Evolutionary conservation across 2,888 invertebrate species (phyloP).

Genomic region (Caenorhabditis sp.): DNA sequence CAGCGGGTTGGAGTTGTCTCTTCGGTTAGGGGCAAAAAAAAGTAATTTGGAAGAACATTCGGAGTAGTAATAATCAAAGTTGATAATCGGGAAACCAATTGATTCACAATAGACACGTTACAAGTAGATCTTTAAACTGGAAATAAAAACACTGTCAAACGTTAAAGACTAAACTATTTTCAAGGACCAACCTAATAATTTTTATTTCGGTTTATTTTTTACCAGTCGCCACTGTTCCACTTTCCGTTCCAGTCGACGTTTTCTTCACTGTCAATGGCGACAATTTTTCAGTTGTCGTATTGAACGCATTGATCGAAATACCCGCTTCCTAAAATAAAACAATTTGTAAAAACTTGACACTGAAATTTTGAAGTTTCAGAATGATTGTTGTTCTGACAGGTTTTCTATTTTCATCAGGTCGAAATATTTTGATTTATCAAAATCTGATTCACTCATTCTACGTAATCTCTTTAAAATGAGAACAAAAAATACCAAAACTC

Average conservation of each 20-base stretch:
- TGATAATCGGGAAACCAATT: not conserved
- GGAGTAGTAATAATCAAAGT: not conserved
- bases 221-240: slow-evolving; percentile 10
- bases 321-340: slow-evolving; percentile 12
- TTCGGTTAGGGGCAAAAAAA: slow-evolving; percentile 3
- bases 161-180: not conserved
- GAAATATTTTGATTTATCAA: no score
- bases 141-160: slow-evolving; percentile 1
- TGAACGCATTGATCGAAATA: not conserved
- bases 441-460: not conserved
- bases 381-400: not conserved
- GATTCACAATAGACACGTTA: not conserved
- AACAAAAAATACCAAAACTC: slow-evolving; percentile 2
- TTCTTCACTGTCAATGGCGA: slow-evolving; percentile 54
- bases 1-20: not conserved
- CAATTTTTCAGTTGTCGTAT: slow-evolving; percentile 28
- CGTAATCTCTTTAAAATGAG: not conserved
- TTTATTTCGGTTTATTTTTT: slow-evolving; percentile 15
- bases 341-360: not conserved
- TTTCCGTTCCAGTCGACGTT: slow-evolving; percentile 30
- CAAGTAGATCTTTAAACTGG: slow-evolving; percentile 1
- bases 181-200: not conserved
- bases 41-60: not conserved
- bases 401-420: not conserved
- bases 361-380: not conserved